Base-by-base conservation (phyloP, 2,888 invertebrate species). In the Dryobota labecula region DNA sequence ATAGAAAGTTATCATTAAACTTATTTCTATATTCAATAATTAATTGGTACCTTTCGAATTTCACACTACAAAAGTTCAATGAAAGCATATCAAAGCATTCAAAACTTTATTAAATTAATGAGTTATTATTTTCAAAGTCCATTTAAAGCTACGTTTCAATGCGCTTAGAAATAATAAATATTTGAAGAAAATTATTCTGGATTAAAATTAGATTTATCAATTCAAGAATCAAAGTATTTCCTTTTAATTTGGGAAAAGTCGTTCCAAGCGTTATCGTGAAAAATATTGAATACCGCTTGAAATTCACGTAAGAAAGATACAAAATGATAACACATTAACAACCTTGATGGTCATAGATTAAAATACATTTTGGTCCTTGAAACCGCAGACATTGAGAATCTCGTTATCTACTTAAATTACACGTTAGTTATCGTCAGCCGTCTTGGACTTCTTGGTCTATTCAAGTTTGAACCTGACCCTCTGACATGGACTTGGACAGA, bases 401-500 rank as follows among this genome's bases (percentile, higher is more conserved):
- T 33, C 60, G 61, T n/a, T 64, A 62, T 47, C 36, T 67, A 76
- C 65, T 73, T 68, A 74, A 76, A 70, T 86, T 90, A 94, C 41
- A 94, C 94, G 80, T 95, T 94, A 62, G 94, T 94, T 62, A 94
- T 93, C 74, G 94, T 95, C 45, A 96, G 84, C 61, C 95, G 88
- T 75, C 95, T 90, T 5, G 95, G 95, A 81, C 95, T 96, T 70
- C 89, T 90, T 0, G 95, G 95, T 84, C 92, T 91, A 61, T 93
- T 94, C 6, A 95, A 62, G 82, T 94, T 95, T 5, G 88, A 88
- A 13, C 84, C 90, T 15, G 95, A 95, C 0, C 94, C 95, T 84
- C 94, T 89, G 0, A 92, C 94, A 68, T 96, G 95, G 0, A 95
- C 94, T 80, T 96, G 95, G 0, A 95, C 93, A 6, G 93, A 93